These are phyloP conservation scores for Leucophenga varia DNA, from an alignment of 1,140 invertebrate species.

Conservation along the genomic window DNA sequence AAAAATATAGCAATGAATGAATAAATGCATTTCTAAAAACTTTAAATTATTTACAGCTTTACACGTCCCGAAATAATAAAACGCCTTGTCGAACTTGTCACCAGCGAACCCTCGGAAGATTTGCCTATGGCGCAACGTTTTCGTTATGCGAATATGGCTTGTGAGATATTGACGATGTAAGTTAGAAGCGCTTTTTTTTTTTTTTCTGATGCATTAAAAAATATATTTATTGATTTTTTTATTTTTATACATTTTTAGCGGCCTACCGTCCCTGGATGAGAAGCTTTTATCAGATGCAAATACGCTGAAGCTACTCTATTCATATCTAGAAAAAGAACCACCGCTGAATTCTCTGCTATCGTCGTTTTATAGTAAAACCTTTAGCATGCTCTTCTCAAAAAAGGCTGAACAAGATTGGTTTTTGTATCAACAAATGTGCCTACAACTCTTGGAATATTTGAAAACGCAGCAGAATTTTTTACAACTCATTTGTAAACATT, in stretches of 20 bases:
- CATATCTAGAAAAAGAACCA: constrained; percentile 82
- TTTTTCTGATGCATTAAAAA: background rate
- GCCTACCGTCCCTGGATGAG: constrained; percentile 84
- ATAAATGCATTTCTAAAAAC: background rate
- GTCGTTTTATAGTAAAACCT: constrained; percentile 93
- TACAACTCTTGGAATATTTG: constrained; percentile 89
- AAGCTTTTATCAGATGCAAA: constrained; percentile 75
- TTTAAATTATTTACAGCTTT: constrained; percentile 71
- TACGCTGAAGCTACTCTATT: constrained; percentile 82
- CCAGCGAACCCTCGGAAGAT: constrained; percentile 77
- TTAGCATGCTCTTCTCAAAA: constrained; percentile 81
- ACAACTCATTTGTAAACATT: constrained; percentile 80
- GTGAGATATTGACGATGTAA: constrained; percentile 81
- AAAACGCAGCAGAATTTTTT: constrained; percentile 85
- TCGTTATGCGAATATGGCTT: constrained; percentile 89
- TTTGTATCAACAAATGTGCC: constrained; percentile 85
- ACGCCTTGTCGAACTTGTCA: constrained; percentile 83
- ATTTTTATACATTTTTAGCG: constrained; percentile 55
- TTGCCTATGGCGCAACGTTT: constrained; percentile 78
- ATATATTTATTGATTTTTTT: background rate
- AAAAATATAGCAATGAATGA: too few relatives aligned
- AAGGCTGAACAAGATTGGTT: constrained; percentile 81
- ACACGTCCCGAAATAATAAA: constrained; percentile 79
- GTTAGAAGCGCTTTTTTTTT: background rate
- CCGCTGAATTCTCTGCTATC: constrained; percentile 91